Base-by-base conservation (phyloP, 2,888 invertebrate species). In the Syritta pipiens region DNA sequence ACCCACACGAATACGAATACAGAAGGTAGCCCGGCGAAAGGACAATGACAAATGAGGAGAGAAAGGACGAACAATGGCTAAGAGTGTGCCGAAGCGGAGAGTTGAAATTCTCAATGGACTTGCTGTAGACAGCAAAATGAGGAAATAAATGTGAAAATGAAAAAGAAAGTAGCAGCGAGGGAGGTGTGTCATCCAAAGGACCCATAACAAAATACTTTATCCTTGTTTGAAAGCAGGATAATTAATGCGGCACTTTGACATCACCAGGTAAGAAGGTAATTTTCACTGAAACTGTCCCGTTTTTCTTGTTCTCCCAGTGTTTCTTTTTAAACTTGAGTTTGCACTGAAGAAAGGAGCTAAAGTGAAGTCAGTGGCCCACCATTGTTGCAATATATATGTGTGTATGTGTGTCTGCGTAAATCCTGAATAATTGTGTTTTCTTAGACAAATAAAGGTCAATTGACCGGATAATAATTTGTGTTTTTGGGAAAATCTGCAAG, bases 201-300 rank as follows among this genome's bases (percentile, higher is more conserved):
- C 76, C 65, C 49, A 67, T 79, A 74, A 57, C 74, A 79, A 74
- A 79, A 79, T 74, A 79, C 74, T 79, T 79, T 79, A 51, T 79
- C 67, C 79, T 68, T 67, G 62, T 67, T 79, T 68, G 72, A 67
- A 74, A 79, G 55, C 67, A 67, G 68, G 67, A 79, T 79, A 79
- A 79, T 79, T 79, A 79, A 79, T 79, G 79, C 77, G 77, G 77
- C 72, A 72, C 77, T 77, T 77, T 79, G 79, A 79, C 79, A 74
- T 74, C 74, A 24, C 51, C 72, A 72, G 72, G 77, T 72, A 77
- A 60, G 65, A 72, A 77, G 65, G 65, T 77, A 62, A 57, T 74
- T 79, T 74, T 79, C 67, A 68, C 55, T 51, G 37, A 79, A 74
- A 79, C 44, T 74, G 67, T 74, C 48, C 55, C 65, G 60, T 79